Evolutionary conservation across 2,113 vertebrate genomes (phyloP).

Genomic region (Chionodraco myersi): DNA sequence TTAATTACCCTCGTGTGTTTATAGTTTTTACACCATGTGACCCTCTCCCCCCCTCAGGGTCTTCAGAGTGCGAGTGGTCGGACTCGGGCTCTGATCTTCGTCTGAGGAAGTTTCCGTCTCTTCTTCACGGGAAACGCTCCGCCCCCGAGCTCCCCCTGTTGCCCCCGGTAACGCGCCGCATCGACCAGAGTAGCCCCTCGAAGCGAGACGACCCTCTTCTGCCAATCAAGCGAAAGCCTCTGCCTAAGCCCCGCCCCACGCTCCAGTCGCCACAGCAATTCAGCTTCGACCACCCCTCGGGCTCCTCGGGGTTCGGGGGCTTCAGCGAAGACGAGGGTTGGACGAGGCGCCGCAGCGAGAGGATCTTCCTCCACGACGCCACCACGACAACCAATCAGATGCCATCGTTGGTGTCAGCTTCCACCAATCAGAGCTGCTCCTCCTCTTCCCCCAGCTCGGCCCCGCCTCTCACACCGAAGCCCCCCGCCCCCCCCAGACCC

Average conservation of each 20-base stretch:
- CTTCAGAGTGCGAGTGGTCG: slow-evolving; percentile 92
- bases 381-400: slow-evolving; percentile 76
- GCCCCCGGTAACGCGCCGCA: slow-evolving; percentile 62
- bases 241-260: slow-evolving; percentile 84
- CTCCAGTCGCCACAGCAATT: slow-evolving; percentile 86
- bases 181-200: slow-evolving; percentile 77
- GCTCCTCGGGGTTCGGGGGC: slow-evolving; percentile 53
- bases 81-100: slow-evolving; percentile 93
- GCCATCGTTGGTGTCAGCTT: slow-evolving; percentile 63
- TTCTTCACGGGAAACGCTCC: slow-evolving; percentile 91
- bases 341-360: slow-evolving; percentile 93
- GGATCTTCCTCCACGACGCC: slow-evolving; percentile 96
- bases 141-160: slow-evolving; percentile 82
- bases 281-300: slow-evolving; percentile 88
- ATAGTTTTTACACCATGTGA: slow-evolving; percentile 9
- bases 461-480: no score
- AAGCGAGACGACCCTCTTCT: slow-evolving; percentile 87
- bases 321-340: slow-evolving; percentile 94
- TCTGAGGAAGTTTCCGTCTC: slow-evolving; percentile 87
- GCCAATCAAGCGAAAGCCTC: slow-evolving; percentile 86
- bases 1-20: no score
- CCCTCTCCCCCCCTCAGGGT: slow-evolving; percentile 79
- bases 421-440: slow-evolving; percentile 63
- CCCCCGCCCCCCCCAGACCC: slow-evolving; percentile 76
- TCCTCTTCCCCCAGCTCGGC: slow-evolving; percentile 14